phyloP scores from a whole-genome alignment of 1,140 invertebrate genomes.

The Carcinoscorpius rotundicauda region DNA sequence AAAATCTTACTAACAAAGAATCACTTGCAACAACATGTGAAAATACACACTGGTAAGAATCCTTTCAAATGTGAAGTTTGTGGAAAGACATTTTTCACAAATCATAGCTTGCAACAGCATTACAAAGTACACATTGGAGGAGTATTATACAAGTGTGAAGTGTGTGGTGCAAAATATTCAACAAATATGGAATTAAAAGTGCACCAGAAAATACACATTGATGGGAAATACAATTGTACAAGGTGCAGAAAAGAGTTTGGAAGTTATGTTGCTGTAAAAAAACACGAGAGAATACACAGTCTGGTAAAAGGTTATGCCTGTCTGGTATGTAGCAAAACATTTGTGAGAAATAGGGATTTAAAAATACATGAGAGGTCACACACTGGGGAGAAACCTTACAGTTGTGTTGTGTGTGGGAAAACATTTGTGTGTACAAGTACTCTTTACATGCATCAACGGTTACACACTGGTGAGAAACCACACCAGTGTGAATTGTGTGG shows the following conservation, averaged over 20 bases:
- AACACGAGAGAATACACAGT: conserved; percentile 7
- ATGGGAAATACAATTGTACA: conserved; percentile 8
- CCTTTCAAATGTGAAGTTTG: conserved; percentile 37
- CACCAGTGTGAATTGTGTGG: conserved; percentile 39
- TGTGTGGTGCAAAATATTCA: conserved; percentile 1
- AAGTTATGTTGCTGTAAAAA: conserved; percentile 2
- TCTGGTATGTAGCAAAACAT: conserved; percentile 12
- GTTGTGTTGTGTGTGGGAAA: conserved; percentile 10
- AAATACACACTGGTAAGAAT: conserved; percentile 13
- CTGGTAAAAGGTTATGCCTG: conserved; percentile 8
- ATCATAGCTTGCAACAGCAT: conserved; percentile 58
- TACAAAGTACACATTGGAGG: conserved; percentile 28
- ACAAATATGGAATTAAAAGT: neutral
- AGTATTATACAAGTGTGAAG: conserved; percentile 1
- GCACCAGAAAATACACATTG: neutral
- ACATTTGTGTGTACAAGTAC: conserved; percentile 2
- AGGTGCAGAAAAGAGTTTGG: conserved; percentile 10
- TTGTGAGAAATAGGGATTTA: conserved; percentile 10
- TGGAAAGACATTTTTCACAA: conserved; percentile 58
- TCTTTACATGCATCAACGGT: conserved; percentile 12
- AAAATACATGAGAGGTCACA: conserved; percentile 12
- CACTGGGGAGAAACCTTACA: conserved; percentile 12
- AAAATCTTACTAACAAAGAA: too few species aligned
- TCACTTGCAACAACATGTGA: conserved; percentile 10
- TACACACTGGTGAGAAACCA: conserved; percentile 36